Conservation (phyloP, 2,888 invertebrate species). For the Acholoe squamosa region DNA sequence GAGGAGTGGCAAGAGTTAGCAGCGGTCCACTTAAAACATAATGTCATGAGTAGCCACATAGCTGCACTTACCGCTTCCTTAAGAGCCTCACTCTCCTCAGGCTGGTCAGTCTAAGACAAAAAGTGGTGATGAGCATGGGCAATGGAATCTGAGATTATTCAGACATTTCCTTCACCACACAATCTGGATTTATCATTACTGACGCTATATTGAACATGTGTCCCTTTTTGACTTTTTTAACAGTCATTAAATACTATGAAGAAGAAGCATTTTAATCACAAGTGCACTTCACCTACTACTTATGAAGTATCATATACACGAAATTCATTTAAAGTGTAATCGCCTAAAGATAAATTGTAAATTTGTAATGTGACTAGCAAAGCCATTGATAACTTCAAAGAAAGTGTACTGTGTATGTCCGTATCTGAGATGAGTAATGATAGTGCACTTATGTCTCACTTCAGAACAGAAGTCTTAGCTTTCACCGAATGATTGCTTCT, state of each 20-base stretch:
- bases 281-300: background rate
- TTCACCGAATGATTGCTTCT: too few species aligned
- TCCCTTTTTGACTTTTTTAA: too few species aligned
- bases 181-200: too few species aligned
- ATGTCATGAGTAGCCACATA: background rate
- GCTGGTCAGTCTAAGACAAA: slow-evolving; percentile 81
- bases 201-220: too few species aligned
- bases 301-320: background rate
- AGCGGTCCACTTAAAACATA: background rate
- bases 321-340: background rate
- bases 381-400: background rate
- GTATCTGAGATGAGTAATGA: background rate
- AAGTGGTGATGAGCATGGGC: background rate
- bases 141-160: too few species aligned
- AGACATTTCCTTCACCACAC: too few species aligned
- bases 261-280: background rate
- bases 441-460: background rate
- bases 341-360: background rate
- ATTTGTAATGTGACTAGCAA: too few species aligned
- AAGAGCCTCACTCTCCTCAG: slow-evolving; percentile 88
- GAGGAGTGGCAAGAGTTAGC: slow-evolving; percentile 35
- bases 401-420: background rate
- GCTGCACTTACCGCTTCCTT: slow-evolving; percentile 77
- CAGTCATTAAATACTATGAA: too few species aligned
- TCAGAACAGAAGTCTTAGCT: background rate